Evolutionary conservation across 2,797 vertebrate species (phyloP).

Genomic region (Falco peregrinus): DNA sequence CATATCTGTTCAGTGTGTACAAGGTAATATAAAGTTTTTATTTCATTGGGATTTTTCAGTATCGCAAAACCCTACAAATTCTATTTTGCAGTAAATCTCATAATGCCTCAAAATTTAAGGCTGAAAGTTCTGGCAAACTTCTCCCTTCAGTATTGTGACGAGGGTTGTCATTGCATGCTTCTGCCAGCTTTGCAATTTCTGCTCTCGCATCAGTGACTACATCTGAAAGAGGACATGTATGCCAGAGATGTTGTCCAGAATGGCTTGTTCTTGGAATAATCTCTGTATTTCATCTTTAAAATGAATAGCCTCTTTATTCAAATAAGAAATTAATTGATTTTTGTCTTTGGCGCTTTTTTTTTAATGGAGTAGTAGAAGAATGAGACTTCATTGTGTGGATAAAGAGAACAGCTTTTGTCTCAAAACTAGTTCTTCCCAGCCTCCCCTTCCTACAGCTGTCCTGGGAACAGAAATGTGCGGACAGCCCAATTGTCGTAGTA

Average conservation of each 20-base stretch:
- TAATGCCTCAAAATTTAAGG: background rate
- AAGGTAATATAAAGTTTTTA: background rate
- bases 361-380: background rate
- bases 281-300: slow-evolving; percentile 10
- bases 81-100: background rate
- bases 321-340: slow-evolving; percentile 1
- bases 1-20: rapidly evolving
- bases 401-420: slow-evolving; percentile 47
- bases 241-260: background rate
- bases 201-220: background rate
- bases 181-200: background rate
- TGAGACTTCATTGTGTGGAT: slow-evolving; percentile 1
- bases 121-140: background rate
- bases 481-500: background rate
- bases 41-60: background rate
- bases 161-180: background rate
- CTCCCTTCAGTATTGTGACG: background rate
- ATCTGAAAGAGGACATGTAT: background rate
- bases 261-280: slow-evolving; percentile 43
- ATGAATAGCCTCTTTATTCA: slow-evolving; percentile 35
- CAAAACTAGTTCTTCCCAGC: background rate
- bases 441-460: background rate
- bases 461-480: background rate
- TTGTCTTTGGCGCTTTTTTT: background rate
- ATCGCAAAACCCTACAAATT: background rate